A percentile compares a stretch with the other conserved stretches of the same genome.
Evolutionary conservation across 2,888 invertebrate species (phyloP).

Genomic region (Octonoba sinensis): DNA sequence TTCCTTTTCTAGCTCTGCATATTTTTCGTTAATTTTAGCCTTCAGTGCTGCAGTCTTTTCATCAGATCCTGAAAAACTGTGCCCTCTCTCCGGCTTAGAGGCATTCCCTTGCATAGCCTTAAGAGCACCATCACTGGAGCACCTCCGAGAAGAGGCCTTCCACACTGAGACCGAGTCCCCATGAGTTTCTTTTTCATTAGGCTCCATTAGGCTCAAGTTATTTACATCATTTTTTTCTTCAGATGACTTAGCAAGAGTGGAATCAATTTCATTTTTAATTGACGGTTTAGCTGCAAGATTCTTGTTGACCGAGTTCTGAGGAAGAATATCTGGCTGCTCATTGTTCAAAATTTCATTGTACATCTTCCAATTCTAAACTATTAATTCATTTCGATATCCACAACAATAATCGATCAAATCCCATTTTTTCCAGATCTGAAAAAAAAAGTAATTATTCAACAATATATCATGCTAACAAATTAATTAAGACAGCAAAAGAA

Average conservation of each 20-base stretch:
- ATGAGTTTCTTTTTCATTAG: neutral
- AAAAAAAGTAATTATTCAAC: neutral
- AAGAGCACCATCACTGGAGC: slow-evolving; percentile 63
- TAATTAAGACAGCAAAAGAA: no score
- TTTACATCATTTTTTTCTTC: neutral
- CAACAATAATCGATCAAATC: neutral
- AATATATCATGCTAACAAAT: neutral
- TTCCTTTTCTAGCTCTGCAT: slow-evolving; percentile 64
- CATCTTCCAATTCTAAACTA: neutral
- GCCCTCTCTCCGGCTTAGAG: slow-evolving; percentile 47
- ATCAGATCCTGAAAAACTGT: slow-evolving; percentile 63
- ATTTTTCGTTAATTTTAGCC: slow-evolving; percentile 62
- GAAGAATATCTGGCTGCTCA: neutral
- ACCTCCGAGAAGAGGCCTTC: slow-evolving; percentile 54
- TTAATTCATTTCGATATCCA: neutral
- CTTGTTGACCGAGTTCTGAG: slow-evolving; percentile 11
- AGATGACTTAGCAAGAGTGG: neutral
- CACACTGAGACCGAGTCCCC: slow-evolving; percentile 8
- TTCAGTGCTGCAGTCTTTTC: slow-evolving; percentile 60
- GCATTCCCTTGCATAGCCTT: slow-evolving; percentile 40
- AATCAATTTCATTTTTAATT: no score
- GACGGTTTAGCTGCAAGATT: neutral
- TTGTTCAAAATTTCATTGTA: slow-evolving; percentile 41
- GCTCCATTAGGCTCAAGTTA: no score
- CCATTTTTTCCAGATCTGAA: neutral